These are phyloP conservation scores for Podargus strigoides DNA, from an alignment of 2,797 vertebrate species.

Conservation along the genomic window DNA sequence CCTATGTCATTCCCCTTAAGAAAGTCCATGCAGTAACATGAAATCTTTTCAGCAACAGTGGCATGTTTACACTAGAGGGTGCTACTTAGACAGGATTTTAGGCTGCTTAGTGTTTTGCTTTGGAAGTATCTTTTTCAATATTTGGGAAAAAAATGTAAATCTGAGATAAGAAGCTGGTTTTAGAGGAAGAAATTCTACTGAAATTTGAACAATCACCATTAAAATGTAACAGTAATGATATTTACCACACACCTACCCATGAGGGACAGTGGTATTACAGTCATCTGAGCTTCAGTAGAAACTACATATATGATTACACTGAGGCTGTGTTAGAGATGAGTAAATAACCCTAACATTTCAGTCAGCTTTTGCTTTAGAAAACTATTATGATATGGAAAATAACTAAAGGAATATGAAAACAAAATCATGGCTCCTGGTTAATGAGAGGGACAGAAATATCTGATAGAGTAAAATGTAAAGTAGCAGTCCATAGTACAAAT, in stretches of 20 bases:
- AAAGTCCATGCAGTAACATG: fast-evolving
- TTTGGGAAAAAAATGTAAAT: neutral
- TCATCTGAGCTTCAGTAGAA: neutral
- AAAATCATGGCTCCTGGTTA: neutral
- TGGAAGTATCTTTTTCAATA: neutral
- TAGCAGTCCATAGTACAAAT: neutral
- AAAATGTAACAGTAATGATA: neutral
- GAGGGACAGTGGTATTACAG: neutral
- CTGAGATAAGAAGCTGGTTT: neutral
- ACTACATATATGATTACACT: neutral
- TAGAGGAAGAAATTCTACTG: neutral
- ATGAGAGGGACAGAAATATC: neutral
- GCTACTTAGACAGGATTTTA: neutral
- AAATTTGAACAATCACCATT: neutral
- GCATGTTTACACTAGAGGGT: conserved; percentile 29
- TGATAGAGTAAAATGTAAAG: neutral
- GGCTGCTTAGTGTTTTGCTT: neutral
- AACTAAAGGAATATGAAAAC: neutral
- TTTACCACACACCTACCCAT: neutral
- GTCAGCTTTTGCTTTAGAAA: neutral
- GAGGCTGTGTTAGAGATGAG: neutral
- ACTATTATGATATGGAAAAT: neutral
- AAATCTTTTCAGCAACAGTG: neutral
- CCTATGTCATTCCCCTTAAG: neutral
- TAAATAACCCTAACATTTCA: neutral